These are phyloP conservation scores for Euplagia quadripunctaria DNA, from an alignment of 2,888 invertebrate species.

Conservation along the genomic window DNA sequence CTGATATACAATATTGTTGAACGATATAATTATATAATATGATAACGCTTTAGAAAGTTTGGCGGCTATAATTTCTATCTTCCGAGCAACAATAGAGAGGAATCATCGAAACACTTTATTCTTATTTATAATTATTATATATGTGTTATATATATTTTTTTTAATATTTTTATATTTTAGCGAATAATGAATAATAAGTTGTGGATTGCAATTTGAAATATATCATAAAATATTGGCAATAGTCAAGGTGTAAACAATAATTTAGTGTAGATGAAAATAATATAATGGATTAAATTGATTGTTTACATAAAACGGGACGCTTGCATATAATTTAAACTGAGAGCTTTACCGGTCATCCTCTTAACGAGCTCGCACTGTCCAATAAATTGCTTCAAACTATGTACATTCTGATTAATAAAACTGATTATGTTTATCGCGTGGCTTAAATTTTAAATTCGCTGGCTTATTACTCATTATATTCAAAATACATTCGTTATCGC, in stretches of 20 bases:
- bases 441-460: constrained; percentile 69
- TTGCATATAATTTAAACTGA: constrained; percentile 72
- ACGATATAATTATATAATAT: no score
- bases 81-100: no score
- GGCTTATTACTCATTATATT: constrained; percentile 66
- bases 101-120: no score
- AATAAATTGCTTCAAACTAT: constrained; percentile 77
- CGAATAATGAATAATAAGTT: no score
- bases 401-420: constrained; percentile 78
- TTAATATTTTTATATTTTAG: no score
- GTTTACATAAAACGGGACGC: constrained; percentile 68
- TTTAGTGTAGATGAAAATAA: constrained; percentile 26
- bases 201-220: background rate
- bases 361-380: constrained; percentile 76
- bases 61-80: no score
- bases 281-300: constrained; percentile 59
- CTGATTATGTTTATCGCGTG: constrained; percentile 72
- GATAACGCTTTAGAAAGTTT: no score
- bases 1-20: no score
- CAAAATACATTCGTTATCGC: constrained; percentile 64
- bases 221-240: background rate
- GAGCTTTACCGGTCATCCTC: constrained; percentile 76
- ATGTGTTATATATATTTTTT: no score
- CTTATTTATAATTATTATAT: no score
- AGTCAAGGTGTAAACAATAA: constrained; percentile 33